Evolutionary conservation across 1,140 invertebrate species (phyloP).

Genomic region (Pteromalus puparum): DNA sequence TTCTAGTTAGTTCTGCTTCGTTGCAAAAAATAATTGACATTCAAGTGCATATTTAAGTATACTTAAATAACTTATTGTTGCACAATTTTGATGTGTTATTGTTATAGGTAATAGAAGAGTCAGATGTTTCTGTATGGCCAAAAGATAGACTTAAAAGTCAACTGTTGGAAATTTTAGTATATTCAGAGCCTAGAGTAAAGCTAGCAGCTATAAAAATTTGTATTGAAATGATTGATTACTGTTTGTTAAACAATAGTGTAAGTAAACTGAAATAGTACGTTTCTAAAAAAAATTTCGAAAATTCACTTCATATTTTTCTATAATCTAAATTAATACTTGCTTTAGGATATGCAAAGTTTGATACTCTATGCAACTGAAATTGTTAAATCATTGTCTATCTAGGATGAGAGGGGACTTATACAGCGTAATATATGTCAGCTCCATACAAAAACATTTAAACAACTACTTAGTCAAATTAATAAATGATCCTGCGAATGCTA

Average conservation of each 20-base stretch:
- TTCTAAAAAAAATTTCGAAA: neutral
- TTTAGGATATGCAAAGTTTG: conserved; percentile 56
- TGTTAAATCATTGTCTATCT: conserved; percentile 58
- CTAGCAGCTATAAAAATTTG: conserved; percentile 60
- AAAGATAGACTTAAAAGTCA: conserved; percentile 56
- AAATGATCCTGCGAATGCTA: conserved; percentile 38
- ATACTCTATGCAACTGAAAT: conserved; percentile 57
- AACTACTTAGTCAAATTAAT: conserved; percentile 32
- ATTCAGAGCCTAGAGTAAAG: conserved; percentile 61
- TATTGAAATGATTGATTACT: conserved; percentile 59
- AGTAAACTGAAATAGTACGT: conserved; percentile 9
- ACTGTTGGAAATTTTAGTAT: conserved; percentile 57
- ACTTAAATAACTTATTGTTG: conserved; percentile 41
- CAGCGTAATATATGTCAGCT: neutral
- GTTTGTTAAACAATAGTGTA: conserved; percentile 55
- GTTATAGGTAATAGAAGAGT: conserved; percentile 64
- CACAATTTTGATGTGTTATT: conserved; percentile 42
- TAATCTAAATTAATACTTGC: conserved; percentile 16
- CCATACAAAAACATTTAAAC: conserved; percentile 40
- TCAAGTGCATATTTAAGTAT: conserved; percentile 68
- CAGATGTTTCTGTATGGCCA: conserved; percentile 62
- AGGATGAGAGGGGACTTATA: conserved; percentile 53
- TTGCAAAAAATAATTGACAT: conserved; percentile 63
- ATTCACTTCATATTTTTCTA: neutral
- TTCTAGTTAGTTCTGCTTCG: conserved; percentile 58